Evolutionary conservation across 35 echinoderm and acorn worm genomes (phyloP).

Genomic region (Acanthaster planci): DNA sequence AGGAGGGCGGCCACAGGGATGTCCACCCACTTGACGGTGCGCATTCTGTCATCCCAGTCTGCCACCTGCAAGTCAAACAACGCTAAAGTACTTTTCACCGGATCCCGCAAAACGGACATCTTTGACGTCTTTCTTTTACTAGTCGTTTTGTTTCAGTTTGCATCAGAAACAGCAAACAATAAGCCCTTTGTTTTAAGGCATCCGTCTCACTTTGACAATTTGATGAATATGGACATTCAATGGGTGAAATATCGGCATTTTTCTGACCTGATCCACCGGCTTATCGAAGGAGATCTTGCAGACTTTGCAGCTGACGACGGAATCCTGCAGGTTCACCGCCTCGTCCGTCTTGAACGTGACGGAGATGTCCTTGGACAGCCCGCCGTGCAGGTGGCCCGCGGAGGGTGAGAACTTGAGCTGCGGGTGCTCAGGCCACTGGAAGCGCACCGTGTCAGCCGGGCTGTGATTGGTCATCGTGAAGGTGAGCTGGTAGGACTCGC

Average conservation of each 20-base stretch:
- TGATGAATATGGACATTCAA: too few species aligned
- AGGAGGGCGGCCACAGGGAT: constrained; percentile 45
- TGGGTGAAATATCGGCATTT: background rate
- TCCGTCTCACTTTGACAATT: too few species aligned
- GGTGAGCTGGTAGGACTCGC: constrained; percentile 69
- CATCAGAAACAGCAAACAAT: too few species aligned
- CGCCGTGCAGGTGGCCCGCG: constrained; percentile 86
- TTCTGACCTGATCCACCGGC: constrained; percentile 87
- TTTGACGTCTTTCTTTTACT: too few species aligned
- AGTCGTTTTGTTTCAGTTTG: too few species aligned
- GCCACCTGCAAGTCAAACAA: constrained; percentile 41
- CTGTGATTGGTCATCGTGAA: constrained; percentile 98
- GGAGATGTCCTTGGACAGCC: constrained; percentile 80
- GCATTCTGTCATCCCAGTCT: constrained; percentile 97
- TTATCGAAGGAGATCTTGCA: constrained; percentile 90
- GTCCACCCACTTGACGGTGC: constrained; percentile 96
- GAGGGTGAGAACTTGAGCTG: constrained; percentile 93
- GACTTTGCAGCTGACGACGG: constrained; percentile 70
- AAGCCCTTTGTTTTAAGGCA: too few species aligned
- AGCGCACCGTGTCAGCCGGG: constrained; percentile 69
- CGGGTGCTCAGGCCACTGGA: constrained; percentile 96
- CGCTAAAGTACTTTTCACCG: too few species aligned
- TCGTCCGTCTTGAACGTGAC: constrained; percentile 83
- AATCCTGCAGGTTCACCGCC: constrained; percentile 62
- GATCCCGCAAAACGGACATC: too few species aligned